Evolutionary conservation across 2,888 invertebrate genomes (phyloP), one percentile per base, ranked within the genome.

Genomic region (Heliconius sara): DNA sequence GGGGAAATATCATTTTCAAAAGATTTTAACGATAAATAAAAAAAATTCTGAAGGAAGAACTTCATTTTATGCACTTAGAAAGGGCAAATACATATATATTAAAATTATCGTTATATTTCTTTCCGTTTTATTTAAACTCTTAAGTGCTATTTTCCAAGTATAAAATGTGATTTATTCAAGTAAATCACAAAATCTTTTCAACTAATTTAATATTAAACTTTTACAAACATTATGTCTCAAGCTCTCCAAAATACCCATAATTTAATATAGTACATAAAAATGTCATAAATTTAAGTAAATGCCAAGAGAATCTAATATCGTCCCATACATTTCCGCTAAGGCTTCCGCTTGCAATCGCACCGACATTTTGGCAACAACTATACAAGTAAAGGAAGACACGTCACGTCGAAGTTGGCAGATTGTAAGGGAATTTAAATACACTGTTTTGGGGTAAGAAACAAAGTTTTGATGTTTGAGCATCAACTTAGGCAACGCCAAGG

Each of bases 341-440:
- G 60, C 57, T n/a, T 73, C 73, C 74, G 70, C 75, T 76, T 19
- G 57, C 66, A 60, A 63, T 65, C 34, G 52, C 60, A 75, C 60
- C 34, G 34, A 60, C 78, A 78, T 78, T 82, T 82, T 73, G 78
- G 67, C 82, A 80, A 77, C 78, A 82, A 73, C 73, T 60, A 79
- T 39, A 71, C 52, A 71, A 79, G 70, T 43, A 34, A 34, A 68
- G 68, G 43, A 68, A 68, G 65, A 52, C 66, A 63, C 66, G 63
- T 68, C 30, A 66, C 74, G 65, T 27, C 57, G 47, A 73, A 75
- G 72, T 79, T 72, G 77, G 77, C 77, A 78, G 75, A 60, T 77
- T 78, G 57, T 12, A 67, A 68, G 57, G 25, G 79, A 82, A 79
- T 82, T 82, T 82, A 82, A 82, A 80, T 80, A 63, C 70, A 63